phyloP scores from a whole-genome alignment of 1,140 invertebrate genomes.

The Aradophagus sp. region DNA sequence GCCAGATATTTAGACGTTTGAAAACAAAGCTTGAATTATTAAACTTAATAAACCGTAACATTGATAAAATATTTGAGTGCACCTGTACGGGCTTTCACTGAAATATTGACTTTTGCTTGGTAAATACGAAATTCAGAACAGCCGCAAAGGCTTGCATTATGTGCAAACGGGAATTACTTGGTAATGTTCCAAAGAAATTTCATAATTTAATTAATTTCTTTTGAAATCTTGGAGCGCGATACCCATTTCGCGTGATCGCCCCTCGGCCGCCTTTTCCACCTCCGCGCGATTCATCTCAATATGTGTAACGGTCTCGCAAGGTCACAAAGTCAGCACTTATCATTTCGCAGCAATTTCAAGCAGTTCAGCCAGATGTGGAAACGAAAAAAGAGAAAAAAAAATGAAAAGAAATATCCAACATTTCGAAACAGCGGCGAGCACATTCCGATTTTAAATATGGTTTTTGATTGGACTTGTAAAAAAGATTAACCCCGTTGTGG shows the following conservation, averaged over 20 bases:
- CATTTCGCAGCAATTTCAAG: slow-evolving; percentile 22
- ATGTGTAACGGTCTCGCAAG: slow-evolving; percentile 28
- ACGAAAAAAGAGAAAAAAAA: too few relatives aligned
- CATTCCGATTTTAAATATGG: too few relatives aligned
- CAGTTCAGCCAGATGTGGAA: slow-evolving; percentile 21
- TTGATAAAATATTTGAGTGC: slow-evolving; percentile 2
- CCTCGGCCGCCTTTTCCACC: slow-evolving; percentile 9
- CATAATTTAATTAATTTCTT: slow-evolving; percentile 43
- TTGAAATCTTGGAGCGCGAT: slow-evolving; percentile 32
- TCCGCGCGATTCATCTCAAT: slow-evolving; percentile 27
- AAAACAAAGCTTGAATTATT: too few relatives aligned
- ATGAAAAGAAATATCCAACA: too few relatives aligned
- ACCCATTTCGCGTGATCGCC: slow-evolving; percentile 22
- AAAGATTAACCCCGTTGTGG: neutral
- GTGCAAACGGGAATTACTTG: slow-evolving; percentile 37
- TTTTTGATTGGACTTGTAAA: neutral
- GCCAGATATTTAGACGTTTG: too few relatives aligned
- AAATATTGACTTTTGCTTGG: slow-evolving; percentile 25
- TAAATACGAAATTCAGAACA: slow-evolving; percentile 35
- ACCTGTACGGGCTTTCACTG: slow-evolving; percentile 1
- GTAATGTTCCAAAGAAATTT: slow-evolving; percentile 50
- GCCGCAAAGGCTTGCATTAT: slow-evolving; percentile 40
- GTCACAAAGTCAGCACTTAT: slow-evolving; percentile 18
- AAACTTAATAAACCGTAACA: too few relatives aligned
- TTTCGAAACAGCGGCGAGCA: too few relatives aligned